These are phyloP conservation scores for Xiphydria camelus DNA, from an alignment of 2,888 invertebrate genomes.

Conservation along the genomic window DNA sequence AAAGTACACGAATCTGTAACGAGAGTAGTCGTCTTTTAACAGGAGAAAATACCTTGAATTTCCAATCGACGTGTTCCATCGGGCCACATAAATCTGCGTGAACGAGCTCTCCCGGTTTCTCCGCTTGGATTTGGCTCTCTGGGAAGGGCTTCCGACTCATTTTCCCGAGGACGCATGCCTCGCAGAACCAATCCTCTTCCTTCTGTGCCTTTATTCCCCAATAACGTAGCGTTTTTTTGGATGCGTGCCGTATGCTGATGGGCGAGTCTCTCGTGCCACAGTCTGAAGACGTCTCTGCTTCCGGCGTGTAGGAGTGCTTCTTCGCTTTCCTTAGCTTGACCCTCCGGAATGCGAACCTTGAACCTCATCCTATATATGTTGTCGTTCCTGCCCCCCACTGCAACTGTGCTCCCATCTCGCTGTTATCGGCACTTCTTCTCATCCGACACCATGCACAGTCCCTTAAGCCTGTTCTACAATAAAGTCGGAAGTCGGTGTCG, in stretches of 20 bases:
- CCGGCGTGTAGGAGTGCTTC: background rate
- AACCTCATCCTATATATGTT: slow-evolving; percentile 9
- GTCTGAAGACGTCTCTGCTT: slow-evolving; percentile 6
- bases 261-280: slow-evolving; percentile 30
- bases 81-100: no score
- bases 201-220: slow-evolving; percentile 16
- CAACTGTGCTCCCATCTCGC: slow-evolving; percentile 3
- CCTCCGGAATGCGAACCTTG: background rate
- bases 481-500: no score
- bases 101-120: no score
- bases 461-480: no score
- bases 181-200: slow-evolving; percentile 20
- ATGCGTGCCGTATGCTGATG: slow-evolving; percentile 28
- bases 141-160: slow-evolving; percentile 7
- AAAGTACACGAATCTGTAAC: slow-evolving; percentile 5
- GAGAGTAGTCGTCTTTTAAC: slow-evolving; percentile 7
- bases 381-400: slow-evolving; percentile 12
- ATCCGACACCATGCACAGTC: slow-evolving; percentile 4
- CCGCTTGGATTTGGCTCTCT: no score
- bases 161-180: slow-evolving; percentile 21
- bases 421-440: slow-evolving; percentile 3
- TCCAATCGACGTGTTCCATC: no score
- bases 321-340: no score
- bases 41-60: slow-evolving; percentile 10
- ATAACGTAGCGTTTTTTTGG: slow-evolving; percentile 18